Evolutionary conservation across 1,140 invertebrate genomes (phyloP).

Genomic region (Saccostrea glomerata): DNA sequence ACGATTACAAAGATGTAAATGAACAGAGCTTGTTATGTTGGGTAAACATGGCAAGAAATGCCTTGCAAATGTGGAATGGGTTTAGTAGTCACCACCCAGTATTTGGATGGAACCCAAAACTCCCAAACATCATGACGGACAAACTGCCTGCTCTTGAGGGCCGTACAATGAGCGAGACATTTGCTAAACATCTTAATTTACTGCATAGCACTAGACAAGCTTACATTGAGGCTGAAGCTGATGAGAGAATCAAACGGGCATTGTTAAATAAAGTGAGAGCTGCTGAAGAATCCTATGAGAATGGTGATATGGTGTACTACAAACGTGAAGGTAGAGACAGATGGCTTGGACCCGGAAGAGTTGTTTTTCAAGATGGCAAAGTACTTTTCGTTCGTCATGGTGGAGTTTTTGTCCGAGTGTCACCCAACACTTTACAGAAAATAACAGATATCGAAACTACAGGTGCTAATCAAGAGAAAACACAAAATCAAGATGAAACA

Average conservation of each 20-base stretch:
- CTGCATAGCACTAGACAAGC: slow-evolving; percentile 45
- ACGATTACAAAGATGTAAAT: too few species aligned
- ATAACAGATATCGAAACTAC: not conserved
- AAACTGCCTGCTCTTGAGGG: slow-evolving; percentile 51
- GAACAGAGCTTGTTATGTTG: slow-evolving; percentile 39
- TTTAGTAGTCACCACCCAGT: slow-evolving; percentile 53
- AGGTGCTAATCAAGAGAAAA: not conserved
- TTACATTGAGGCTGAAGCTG: not conserved
- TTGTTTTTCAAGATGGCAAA: too few species aligned
- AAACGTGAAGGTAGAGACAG: not conserved
- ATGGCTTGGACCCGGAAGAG: not conserved
- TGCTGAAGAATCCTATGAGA: not conserved
- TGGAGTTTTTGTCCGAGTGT: too few species aligned
- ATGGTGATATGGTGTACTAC: not conserved
- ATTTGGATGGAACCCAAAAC: slow-evolving; percentile 53
- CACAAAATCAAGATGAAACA: not conserved
- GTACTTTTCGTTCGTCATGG: too few species aligned
- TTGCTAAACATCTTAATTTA: slow-evolving; percentile 43
- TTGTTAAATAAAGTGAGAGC: not conserved
- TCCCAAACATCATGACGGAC: slow-evolving; percentile 45
- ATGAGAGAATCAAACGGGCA: not conserved
- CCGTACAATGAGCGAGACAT: not conserved
- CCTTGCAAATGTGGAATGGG: slow-evolving; percentile 55
- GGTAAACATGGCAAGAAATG: slow-evolving; percentile 55
- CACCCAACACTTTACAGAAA: too few species aligned